A percentile compares a stretch with the other conserved stretches of the same genome.
These are phyloP conservation scores for Strix aluco DNA, from an alignment of 2,113 vertebrate genomes.

Conservation along the genomic window DNA sequence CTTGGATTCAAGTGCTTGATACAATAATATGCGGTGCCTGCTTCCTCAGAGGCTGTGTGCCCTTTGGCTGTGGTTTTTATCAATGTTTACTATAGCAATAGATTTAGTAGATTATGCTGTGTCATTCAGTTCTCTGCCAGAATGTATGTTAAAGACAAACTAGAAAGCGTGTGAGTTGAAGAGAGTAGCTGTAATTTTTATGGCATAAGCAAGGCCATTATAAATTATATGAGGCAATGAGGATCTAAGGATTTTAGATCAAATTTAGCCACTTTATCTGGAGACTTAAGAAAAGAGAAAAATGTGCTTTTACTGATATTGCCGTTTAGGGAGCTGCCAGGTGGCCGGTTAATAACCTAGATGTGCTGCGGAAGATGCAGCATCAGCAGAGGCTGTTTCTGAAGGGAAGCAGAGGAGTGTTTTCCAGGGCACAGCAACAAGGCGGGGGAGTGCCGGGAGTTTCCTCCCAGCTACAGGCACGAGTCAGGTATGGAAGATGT, in stretches of 20 bases:
- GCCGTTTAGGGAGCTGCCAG: constrained; percentile 29
- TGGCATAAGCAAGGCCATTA: not conserved
- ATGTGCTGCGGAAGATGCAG: not conserved
- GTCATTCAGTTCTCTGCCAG: constrained; percentile 35
- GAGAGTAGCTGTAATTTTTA: not conserved
- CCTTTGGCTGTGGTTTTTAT: constrained; percentile 36
- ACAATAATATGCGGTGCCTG: rapidly evolving
- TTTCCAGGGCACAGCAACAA: not conserved
- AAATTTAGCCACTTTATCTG: constrained; percentile 5
- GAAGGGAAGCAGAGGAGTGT: not conserved
- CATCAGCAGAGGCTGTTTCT: not conserved
- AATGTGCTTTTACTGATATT: constrained; percentile 7
- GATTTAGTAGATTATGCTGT: constrained; percentile 32
- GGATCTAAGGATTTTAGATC: constrained; percentile 20
- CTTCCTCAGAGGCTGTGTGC: not conserved
- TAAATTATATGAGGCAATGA: not conserved
- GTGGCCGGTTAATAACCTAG: constrained; percentile 29
- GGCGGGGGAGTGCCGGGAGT: rapidly evolving
- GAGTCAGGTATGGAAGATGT: rapidly evolving
- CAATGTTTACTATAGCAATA: constrained; percentile 44
- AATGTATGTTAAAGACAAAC: not conserved
- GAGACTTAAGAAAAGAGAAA: constrained; percentile 2
- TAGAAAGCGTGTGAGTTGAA: not conserved
- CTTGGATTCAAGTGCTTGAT: rapidly evolving
- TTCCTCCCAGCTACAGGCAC: rapidly evolving